These are phyloP conservation scores for Trinorchestia longiramus DNA, from an alignment of 1,140 invertebrate species.

Conservation along the genomic window DNA sequence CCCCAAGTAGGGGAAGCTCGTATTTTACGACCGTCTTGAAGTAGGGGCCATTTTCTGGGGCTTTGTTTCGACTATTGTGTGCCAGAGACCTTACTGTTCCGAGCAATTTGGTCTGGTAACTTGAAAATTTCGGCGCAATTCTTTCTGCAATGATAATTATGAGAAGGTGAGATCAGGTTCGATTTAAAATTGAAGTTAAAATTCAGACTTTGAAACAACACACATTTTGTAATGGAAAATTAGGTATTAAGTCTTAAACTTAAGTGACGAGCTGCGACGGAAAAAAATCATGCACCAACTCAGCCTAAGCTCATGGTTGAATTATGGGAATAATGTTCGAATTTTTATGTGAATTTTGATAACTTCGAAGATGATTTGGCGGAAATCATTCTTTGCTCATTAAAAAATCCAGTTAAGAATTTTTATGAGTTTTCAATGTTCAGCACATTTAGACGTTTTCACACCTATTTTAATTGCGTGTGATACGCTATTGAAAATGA, in stretches of 20 bases:
- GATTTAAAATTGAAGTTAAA: not conserved
- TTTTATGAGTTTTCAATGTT: not conserved
- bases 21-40: not conserved
- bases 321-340: not conserved
- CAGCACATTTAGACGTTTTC: not conserved
- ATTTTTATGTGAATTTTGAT: not conserved
- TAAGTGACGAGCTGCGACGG: not conserved
- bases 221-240: not conserved
- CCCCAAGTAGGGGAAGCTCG: not conserved
- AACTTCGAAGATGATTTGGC: not conserved
- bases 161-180: not conserved
- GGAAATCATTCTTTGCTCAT: not conserved
- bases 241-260: not conserved
- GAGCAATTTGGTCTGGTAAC: not conserved
- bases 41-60: not conserved
- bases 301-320: not conserved
- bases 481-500: not conserved
- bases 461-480: not conserved
- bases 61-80: not conserved
- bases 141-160: no score
- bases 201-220: not conserved
- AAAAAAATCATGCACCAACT: not conserved
- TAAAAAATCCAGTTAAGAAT: not conserved
- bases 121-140: not conserved
- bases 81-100: not conserved